These are phyloP conservation scores for Pollenia angustigena DNA, from an alignment of 2,888 invertebrate species.

Conservation along the genomic window DNA sequence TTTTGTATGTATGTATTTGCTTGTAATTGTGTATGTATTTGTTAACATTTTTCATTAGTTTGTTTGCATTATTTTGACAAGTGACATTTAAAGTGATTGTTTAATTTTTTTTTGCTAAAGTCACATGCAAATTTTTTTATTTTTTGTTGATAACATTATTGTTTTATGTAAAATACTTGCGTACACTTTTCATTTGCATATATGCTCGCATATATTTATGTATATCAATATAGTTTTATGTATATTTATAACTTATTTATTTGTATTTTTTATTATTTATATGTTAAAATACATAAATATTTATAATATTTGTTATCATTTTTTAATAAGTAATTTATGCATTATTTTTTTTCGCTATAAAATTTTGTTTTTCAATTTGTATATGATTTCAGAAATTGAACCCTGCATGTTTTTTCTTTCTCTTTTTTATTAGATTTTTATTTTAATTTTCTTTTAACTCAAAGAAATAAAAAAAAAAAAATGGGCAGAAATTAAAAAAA, in stretches of 20 bases:
- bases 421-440: background rate
- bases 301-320: constrained; percentile 13
- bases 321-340: constrained; percentile 2
- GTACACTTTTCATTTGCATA: background rate
- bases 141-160: background rate
- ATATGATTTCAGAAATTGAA: constrained; percentile 57
- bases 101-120: constrained; percentile 51
- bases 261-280: constrained; percentile 7
- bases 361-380: constrained; percentile 19
- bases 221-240: no score
- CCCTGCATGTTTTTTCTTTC: constrained; percentile 68
- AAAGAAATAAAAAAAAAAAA: background rate
- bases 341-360: background rate
- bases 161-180: background rate
- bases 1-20: constrained; percentile 26
- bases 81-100: constrained; percentile 54
- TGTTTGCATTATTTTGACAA: constrained; percentile 4
- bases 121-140: constrained; percentile 66
- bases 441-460: constrained; percentile 9
- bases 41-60: background rate
- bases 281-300: constrained; percentile 25
- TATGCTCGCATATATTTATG: background rate
- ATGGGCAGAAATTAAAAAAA: background rate
- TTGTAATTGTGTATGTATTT: background rate
- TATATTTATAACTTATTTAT: constrained; percentile 3